Conservation (phyloP, 2,797 vertebrate genomes). For the Harpagifer antarcticus region DNA sequence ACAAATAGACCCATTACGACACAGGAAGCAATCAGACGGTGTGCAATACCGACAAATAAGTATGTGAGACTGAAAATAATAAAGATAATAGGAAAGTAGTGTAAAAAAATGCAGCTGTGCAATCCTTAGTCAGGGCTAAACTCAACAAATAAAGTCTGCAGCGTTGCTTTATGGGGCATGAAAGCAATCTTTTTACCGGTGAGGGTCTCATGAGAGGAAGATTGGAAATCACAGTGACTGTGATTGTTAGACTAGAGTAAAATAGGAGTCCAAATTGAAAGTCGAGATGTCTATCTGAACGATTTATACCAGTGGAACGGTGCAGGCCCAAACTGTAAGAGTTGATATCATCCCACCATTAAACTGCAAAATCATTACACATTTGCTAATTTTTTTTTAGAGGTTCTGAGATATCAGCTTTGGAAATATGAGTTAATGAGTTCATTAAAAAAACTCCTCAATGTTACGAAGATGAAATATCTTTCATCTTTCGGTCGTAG, state of each 20-base stretch:
- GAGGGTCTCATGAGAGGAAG: constrained; percentile 14
- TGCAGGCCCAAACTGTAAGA: neutral
- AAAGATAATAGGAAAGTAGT: neutral
- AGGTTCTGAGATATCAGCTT: rapidly evolving
- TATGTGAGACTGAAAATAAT: neutral
- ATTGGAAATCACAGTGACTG: neutral
- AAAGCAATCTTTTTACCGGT: neutral
- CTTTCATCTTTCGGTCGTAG: constrained; percentile 3
- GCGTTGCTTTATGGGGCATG: constrained; percentile 16
- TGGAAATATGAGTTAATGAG: neutral
- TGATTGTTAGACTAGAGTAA: constrained; percentile 17
- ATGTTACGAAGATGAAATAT: neutral
- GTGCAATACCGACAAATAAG: too few relatives aligned
- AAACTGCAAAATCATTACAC: neutral
- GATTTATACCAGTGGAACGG: constrained; percentile 2
- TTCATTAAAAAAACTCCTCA: neutral
- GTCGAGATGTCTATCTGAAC: constrained; percentile 19
- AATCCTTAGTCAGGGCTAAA: neutral
- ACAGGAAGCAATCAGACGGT: neutral
- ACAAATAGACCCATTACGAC: neutral
- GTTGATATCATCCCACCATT: neutral
- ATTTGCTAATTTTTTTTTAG: neutral
- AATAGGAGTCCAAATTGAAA: constrained; percentile 4
- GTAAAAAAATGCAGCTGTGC: constrained; percentile 16
- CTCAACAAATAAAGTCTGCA: constrained; percentile 20